Percentiles rank a stretch among this genome's conserved stretches.
phyloP scores from a whole-genome alignment of 2,113 vertebrate genomes.

The Clinocottus analis region DNA sequence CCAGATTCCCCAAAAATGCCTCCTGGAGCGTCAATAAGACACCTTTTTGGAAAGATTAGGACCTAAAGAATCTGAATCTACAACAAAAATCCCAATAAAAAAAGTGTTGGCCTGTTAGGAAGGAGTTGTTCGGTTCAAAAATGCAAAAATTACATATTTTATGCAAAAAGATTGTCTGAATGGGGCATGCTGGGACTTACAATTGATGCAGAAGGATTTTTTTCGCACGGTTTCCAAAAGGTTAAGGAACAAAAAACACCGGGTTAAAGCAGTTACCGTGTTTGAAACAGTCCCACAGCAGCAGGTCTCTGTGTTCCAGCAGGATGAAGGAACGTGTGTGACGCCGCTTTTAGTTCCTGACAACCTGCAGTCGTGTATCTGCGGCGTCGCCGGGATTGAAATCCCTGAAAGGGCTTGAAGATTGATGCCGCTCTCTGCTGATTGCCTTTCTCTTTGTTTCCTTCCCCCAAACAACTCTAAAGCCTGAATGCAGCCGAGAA shows the following conservation, averaged over 20 bases:
- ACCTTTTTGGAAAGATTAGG: too few relatives aligned
- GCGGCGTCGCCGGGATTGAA: slow-evolving; percentile 42
- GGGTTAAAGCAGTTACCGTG: background rate
- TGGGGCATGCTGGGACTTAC: too few relatives aligned
- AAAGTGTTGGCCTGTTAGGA: too few relatives aligned
- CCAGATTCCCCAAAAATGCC: too few relatives aligned
- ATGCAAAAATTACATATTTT: too few relatives aligned
- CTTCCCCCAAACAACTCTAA: slow-evolving; percentile 25
- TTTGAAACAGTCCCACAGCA: background rate
- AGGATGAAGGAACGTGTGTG: slow-evolving; percentile 24
- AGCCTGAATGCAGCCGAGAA: slow-evolving; percentile 20
- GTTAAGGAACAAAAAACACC: background rate
- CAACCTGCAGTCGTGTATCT: slow-evolving; percentile 14
- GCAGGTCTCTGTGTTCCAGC: slow-evolving; percentile 11
- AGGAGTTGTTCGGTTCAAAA: too few relatives aligned
- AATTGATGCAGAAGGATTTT: too few relatives aligned
- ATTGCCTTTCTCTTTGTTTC: slow-evolving; percentile 38
- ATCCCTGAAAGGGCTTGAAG: slow-evolving; percentile 30
- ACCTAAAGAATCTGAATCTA: too few relatives aligned
- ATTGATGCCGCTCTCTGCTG: slow-evolving; percentile 57
- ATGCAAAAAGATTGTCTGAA: too few relatives aligned
- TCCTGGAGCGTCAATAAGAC: too few relatives aligned
- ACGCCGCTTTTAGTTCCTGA: slow-evolving; percentile 30
- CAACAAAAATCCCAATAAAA: too few relatives aligned
- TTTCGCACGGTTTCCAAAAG: too few relatives aligned